Evolutionary conservation across 2,113 vertebrate genomes (phyloP).

Genomic region (Ancistrus triradiatus): DNA sequence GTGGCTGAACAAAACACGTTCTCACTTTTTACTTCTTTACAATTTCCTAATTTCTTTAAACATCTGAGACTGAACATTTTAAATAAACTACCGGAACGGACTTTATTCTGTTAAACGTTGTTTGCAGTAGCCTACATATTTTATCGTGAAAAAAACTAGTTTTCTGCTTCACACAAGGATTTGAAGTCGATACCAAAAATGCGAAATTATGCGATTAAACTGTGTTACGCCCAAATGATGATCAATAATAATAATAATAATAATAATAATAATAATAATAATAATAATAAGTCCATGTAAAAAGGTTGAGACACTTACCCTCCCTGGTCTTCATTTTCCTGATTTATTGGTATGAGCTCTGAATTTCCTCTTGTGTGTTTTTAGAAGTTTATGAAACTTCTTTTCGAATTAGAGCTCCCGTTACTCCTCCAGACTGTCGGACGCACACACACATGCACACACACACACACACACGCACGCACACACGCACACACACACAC

Average conservation of each 20-base stretch:
- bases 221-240: neutral
- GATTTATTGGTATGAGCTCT: neutral
- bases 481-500: slow-evolving; percentile 15
- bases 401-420: neutral
- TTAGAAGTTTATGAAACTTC: slow-evolving; percentile 1
- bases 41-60: neutral
- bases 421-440: slow-evolving; percentile 14
- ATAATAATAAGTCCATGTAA: too few relatives aligned
- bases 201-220: too few relatives aligned
- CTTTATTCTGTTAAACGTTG: too few relatives aligned
- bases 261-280: too few relatives aligned
- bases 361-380: slow-evolving; percentile 6
- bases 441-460: neutral
- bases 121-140: too few relatives aligned
- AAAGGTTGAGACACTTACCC: neutral
- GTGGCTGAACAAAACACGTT: neutral
- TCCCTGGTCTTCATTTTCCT: slow-evolving; percentile 8
- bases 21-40: neutral
- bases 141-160: neutral
- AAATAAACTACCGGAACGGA: too few relatives aligned
- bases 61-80: neutral
- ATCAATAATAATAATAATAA: neutral
- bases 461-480: slow-evolving; percentile 12
- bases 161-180: too few relatives aligned
- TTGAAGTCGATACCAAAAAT: too few relatives aligned